A percentile compares a stretch with the other conserved stretches of the same genome.
Evolutionary conservation across 2,888 invertebrate species (phyloP).

Genomic region (Tiphia femorata): DNA sequence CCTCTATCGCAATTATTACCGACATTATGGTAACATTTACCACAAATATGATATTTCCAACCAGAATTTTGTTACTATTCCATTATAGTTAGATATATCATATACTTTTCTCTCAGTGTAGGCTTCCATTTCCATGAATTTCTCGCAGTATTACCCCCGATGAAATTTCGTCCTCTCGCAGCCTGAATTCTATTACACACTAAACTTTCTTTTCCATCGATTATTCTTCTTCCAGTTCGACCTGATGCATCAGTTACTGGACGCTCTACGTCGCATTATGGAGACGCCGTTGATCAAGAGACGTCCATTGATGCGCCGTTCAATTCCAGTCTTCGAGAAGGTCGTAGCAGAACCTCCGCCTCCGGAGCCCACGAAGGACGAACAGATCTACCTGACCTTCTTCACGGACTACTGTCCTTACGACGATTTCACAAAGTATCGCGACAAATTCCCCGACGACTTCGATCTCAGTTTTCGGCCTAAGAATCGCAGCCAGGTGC

Average conservation of each 20-base stretch:
- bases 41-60: no score
- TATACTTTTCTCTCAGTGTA: no score
- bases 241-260: constrained; percentile 55
- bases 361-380: constrained; percentile 48
- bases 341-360: constrained; percentile 28
- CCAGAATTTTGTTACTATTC: no score
- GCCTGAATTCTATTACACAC: no score
- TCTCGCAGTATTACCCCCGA: no score
- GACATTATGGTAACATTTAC: no score
- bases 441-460: constrained; percentile 59
- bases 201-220: no score
- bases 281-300: constrained; percentile 49
- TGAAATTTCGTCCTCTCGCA: no score
- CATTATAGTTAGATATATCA: no score
- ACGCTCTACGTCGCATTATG: constrained; percentile 56
- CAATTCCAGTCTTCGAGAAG: constrained; percentile 37
- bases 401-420: constrained; percentile 56
- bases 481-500: no score
- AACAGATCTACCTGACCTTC: constrained; percentile 51
- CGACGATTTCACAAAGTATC: constrained; percentile 55
- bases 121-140: no score
- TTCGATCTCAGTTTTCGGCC: constrained; percentile 46
- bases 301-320: constrained; percentile 49
- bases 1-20: no score
- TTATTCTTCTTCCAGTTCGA: constrained; percentile 50